Conservation (phyloP, 92 coral and sea anemone genomes). For the Epizoanthus ramosus region DNA sequence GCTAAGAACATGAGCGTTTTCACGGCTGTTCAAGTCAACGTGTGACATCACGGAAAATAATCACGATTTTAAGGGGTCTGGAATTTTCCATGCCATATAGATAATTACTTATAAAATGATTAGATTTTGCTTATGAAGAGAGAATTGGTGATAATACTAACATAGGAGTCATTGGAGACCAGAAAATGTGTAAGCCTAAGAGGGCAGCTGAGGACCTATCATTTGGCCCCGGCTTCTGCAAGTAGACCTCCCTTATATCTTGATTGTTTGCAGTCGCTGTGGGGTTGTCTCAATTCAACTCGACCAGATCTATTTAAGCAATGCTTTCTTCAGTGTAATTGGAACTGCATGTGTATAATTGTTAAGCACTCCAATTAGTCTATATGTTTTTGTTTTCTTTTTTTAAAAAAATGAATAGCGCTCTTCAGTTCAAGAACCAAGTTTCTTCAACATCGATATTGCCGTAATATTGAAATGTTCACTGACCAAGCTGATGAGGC, state of each 20-base stretch:
- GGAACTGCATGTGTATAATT: background rate
- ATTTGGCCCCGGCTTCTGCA: background rate
- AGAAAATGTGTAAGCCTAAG: background rate
- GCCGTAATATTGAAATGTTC: no score
- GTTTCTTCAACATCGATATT: no score
- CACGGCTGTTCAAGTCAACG: slow-evolving; percentile 13
- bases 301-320: background rate
- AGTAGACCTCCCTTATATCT: background rate
- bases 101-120: background rate
- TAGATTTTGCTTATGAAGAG: background rate
- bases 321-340: background rate
- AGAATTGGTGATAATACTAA: background rate
- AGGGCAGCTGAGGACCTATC: no score
- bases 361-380: background rate
- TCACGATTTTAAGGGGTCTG: background rate
- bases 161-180: background rate
- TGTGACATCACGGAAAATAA: slow-evolving; percentile 9
- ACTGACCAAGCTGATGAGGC: no score
- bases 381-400: background rate
- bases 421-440: no score
- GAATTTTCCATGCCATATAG: background rate
- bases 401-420: no score
- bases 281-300: background rate
- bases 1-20: slow-evolving; percentile 22
- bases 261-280: slow-evolving; percentile 6